Evolutionary conservation across 2,113 vertebrate genomes (phyloP).

Genomic region (Odobenus rosmarus): DNA sequence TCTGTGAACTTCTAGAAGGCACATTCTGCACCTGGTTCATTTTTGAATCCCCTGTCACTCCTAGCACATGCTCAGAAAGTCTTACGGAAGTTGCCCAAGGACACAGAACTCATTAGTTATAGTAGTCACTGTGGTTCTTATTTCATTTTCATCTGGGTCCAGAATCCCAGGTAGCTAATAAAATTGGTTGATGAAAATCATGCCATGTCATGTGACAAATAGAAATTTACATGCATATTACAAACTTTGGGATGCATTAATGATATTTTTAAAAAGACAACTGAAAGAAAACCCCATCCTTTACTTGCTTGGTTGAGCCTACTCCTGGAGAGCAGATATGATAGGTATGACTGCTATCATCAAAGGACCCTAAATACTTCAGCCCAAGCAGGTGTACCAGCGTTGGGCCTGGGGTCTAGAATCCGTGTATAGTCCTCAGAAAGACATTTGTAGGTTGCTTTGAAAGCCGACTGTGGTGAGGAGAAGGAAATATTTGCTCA

Average conservation of each 20-base stretch:
- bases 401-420: background rate
- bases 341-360: background rate
- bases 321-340: background rate
- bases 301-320: background rate
- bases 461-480: background rate
- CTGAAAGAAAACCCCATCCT: background rate
- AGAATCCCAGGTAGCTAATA: conserved; percentile 16
- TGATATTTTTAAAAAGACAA: background rate
- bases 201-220: background rate
- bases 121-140: background rate
- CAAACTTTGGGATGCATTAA: background rate
- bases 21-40: background rate
- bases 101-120: background rate
- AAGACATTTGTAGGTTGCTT: conserved; percentile 21
- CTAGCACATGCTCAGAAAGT: background rate
- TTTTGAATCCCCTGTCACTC: background rate
- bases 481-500: conserved; percentile 52
- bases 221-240: background rate
- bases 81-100: background rate
- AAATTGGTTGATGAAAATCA: background rate
- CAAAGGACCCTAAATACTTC: background rate
- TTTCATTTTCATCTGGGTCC: background rate
- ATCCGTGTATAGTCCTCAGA: background rate
- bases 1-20: background rate
- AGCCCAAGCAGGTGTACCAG: background rate